Percentiles rank a stretch among this genome's conserved stretches.
Evolutionary conservation across 2,888 invertebrate genomes (phyloP).

Genomic region (Dryocosmus kuriphilus): DNA sequence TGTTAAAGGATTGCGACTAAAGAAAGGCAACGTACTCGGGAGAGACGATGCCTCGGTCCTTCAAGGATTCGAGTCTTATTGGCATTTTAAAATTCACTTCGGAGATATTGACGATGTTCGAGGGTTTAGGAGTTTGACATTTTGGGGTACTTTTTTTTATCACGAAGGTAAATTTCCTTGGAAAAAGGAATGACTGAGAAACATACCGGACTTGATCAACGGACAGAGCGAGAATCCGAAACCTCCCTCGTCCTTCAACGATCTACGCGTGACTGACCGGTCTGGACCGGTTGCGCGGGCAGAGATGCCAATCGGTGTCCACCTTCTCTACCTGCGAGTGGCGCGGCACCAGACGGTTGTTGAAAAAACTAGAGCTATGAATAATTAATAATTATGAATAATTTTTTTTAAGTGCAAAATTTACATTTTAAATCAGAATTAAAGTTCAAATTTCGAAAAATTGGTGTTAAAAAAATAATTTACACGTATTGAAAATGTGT

Average conservation of each 20-base stretch:
- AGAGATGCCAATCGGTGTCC: background rate
- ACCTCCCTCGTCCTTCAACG: conserved; percentile 10
- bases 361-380: background rate
- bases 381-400: too few relatives aligned
- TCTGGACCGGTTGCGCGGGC: conserved; percentile 9
- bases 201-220: conserved; percentile 10
- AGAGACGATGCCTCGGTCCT: background rate
- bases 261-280: conserved; percentile 49
- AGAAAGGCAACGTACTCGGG: background rate
- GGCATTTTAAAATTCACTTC: background rate
- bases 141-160: background rate
- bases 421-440: too few relatives aligned
- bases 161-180: background rate
- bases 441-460: too few relatives aligned
- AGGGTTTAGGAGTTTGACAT: background rate
- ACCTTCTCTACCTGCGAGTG: background rate
- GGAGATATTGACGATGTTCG: too few relatives aligned
- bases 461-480: too few relatives aligned
- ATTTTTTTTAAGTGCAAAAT: background rate
- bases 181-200: background rate
- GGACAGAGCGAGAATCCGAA: background rate
- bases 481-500: too few relatives aligned
- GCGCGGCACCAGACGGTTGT: background rate
- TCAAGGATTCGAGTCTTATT: background rate
- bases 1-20: background rate